Conservation (phyloP, 2,888 invertebrate genomes). For the Oeneis ivallda region DNA sequence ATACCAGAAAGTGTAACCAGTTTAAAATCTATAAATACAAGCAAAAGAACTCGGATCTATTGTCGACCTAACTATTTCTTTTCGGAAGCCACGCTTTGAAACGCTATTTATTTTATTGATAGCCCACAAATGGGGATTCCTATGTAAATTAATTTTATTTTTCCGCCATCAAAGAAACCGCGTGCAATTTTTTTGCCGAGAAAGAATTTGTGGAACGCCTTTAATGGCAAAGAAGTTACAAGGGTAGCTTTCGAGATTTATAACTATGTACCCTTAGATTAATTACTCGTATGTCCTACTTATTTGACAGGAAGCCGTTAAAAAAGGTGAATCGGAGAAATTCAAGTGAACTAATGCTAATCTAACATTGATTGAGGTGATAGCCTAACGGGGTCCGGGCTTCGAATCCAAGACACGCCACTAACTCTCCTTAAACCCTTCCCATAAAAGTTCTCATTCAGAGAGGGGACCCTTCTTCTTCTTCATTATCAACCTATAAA, state of each 20-base stretch:
- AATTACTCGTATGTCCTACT: too few species aligned
- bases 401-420: too few species aligned
- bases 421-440: too few species aligned
- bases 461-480: too few species aligned
- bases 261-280: too few species aligned
- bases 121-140: constrained; percentile 64
- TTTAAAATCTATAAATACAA: constrained; percentile 39
- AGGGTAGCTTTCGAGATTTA: not conserved
- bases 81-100: constrained; percentile 56
- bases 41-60: constrained; percentile 29
- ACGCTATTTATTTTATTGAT: constrained; percentile 60
- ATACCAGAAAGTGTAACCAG: constrained; percentile 36
- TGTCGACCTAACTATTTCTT: constrained; percentile 46
- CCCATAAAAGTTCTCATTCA: too few species aligned
- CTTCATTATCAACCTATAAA: too few species aligned
- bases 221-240: constrained; percentile 8
- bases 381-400: too few species aligned
- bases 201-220: constrained; percentile 17
- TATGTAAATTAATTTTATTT: constrained; percentile 60
- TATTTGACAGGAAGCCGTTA: constrained; percentile 4
- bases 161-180: constrained; percentile 55
- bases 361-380: too few species aligned
- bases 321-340: not conserved
- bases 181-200: constrained; percentile 33
- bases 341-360: too few species aligned